Base-by-base conservation (phyloP, 2,113 vertebrate species). In the Theropithecus gelada region DNA sequence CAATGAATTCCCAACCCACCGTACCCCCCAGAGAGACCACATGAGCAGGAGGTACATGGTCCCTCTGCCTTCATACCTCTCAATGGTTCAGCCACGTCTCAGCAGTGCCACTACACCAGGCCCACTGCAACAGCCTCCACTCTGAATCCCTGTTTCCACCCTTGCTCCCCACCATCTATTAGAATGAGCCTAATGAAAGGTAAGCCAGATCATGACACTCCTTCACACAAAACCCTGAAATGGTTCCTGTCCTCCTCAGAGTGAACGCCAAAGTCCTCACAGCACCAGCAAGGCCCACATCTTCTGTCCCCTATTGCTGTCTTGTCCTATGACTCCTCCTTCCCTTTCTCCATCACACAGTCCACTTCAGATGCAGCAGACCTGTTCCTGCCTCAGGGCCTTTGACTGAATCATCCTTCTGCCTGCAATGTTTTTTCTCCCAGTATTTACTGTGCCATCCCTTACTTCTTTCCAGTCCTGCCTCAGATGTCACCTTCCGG, bases 101-200 rank as follows among this genome's bases (percentile, higher is more conserved):
- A 38, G n/a, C 50, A 38, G 0, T 2, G 38, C 12, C 20, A 25
- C 43, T 18, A 5, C 3, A 8, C 8, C 43, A 3, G 8, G 8
- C 18, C 52, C 52, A 48, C 12, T 7, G 40, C 50, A 32, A 8
- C 1, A 35, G 40, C 45, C 59, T 22, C 70, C 13, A 10, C 4
- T 13, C 23, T 2, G 6, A 50, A 48, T 5, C 64, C 48, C 6
- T 9, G 7, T 30, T n/a, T 68, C 45, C 2, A 12, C 5, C 5
- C 32, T 22, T 8, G 57, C 9, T 9, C 52, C 48, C 45, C 3
- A 3, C 23, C 3, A 1, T 68, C 35, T 18, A 3, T 38, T 14
- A 50, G 23, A 40, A 70, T 10, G 48, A 59, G 9, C 32, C 10
- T 22, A n/a, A 50, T 50, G 32, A n/a, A 40, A 45, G 27, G 25